Evolutionary conservation across 2,113 vertebrate genomes (phyloP), one percentile per base, ranked within the genome.

Genomic region (Corvus hawaiiensis): DNA sequence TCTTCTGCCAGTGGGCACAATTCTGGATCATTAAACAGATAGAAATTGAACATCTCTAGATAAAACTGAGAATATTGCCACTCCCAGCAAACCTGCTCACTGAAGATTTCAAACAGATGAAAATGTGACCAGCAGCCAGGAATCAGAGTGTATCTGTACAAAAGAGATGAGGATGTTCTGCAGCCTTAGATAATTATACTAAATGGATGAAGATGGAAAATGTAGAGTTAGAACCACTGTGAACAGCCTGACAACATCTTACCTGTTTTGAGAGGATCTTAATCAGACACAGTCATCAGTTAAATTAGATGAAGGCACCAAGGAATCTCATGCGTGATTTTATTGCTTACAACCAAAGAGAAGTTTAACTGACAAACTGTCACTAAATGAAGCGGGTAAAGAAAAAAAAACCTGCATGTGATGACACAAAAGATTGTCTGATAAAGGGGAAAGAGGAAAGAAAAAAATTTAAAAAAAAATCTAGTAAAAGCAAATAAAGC

Each of bases 291-390:
- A 96, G 92, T 83, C 96, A 90, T 92, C 94, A 96, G 92, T 58
- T 85, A 93, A 96, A 97, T 96, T 87, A 90, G 84, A 94, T 89
- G 12, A 86, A 92, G 19, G 21, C 82, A 94, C 72, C 85, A 96
- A 92, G 83, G 95, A 96, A 87, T 84, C 90, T 97, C 97, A 92
- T 82, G 85, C 90, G 87, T 93, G 71, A 94, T 95, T 97, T 96
- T 96, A 94, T 96, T 96, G 92, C 87, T 94, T 93, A 96, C 62
- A 97, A 96, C 84, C 71, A 95, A 96, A 94, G 6, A 84, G 73
- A 89, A 95, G 77, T 86, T 96, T 94, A 44, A 66, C 22, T 77
- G 87, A 82, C 59, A 92, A 39, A 41, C n/a, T 89, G 58, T 32
- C 84, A 91, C 17, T 52, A 71, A 54, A 87, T 43, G 37, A 48